A percentile compares a stretch with the other conserved stretches of the same genome.
Evolutionary conservation across 1,140 invertebrate species (phyloP).

Genomic region (Heliconius eleuchia): DNA sequence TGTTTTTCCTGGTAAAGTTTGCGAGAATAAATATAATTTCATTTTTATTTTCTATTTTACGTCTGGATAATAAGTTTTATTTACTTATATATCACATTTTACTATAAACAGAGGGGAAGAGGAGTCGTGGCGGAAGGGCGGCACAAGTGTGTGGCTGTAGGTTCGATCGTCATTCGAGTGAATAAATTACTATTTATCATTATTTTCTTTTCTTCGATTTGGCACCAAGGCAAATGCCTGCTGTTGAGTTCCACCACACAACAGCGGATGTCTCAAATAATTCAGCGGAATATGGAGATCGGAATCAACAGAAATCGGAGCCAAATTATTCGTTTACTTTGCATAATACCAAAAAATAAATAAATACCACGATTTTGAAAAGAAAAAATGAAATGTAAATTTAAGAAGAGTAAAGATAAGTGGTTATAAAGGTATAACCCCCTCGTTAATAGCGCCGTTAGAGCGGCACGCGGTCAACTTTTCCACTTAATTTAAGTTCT

Average conservation of each 20-base stretch:
- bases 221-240: no score
- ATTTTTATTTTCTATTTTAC: background rate
- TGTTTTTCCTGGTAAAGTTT: background rate
- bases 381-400: background rate
- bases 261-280: no score
- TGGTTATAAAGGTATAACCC: slow-evolving; percentile 4
- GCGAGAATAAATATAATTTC: background rate
- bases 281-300: no score
- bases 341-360: no score
- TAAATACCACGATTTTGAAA: background rate
- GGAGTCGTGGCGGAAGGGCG: no score
- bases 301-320: no score
- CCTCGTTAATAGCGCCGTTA: slow-evolving; percentile 17
- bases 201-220: no score
- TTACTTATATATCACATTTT: background rate
- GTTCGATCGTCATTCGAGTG: no score
- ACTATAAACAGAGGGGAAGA: no score
- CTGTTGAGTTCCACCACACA: no score
- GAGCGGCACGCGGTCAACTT: slow-evolving; percentile 63
- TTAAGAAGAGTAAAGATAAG: slow-evolving; percentile 11
- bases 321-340: background rate
- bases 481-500: slow-evolving; percentile 79
- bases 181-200: no score
- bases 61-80: background rate
- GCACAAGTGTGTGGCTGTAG: no score